Evolutionary conservation across 2,797 vertebrate species (phyloP), one percentile per base, ranked within the genome.

Genomic region (Mus caroli): DNA sequence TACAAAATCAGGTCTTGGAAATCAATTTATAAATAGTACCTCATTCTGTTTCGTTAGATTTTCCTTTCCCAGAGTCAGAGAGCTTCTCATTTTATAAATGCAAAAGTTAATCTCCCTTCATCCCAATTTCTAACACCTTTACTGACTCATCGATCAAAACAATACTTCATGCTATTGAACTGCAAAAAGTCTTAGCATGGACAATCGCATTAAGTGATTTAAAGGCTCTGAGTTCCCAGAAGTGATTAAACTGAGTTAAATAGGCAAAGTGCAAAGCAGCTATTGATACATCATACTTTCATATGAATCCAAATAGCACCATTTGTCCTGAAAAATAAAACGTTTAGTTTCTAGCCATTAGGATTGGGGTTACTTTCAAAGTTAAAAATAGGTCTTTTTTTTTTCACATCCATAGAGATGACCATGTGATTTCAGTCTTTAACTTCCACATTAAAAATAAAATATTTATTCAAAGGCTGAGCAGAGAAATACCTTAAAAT

Each of bases 181-280:
- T 22, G 2, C 10, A 95, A 50, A 50, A 91, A 88, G 90, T 12
- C 67, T 84, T 94, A 75, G 60, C 0, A 0, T 76, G 50, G 52
- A n/a, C 9, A 78, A 82, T 79, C 31, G 12, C n/a, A 40, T 67
- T 84, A 86, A 83, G 50, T 83, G 13, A 64, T 82, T 97, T 88
- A 67, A 91, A 73, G 78, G 90, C 37, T 69, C 15, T 75, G 26
- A 26, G 20, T 79, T 82, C 28, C 67, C 22, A 34, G n/a, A n/a
- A 92, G 31, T 84, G 46, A 91, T 92, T 88, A 85, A 90, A 88
- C 83, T 67, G 54, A 28, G 90, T 94, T 78, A 95, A 91, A 92
- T 50, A 92, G 37, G 34, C 37, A 78, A 11, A 90, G 26, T 58
- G 34, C 40, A 80, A 19, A 91, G 24, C 69, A 92, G 2, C 6